A percentile compares a stretch with the other conserved stretches of the same genome.
Conservation (phyloP, 2,797 vertebrate genomes). For the Lepilemur ruficaudatus region DNA sequence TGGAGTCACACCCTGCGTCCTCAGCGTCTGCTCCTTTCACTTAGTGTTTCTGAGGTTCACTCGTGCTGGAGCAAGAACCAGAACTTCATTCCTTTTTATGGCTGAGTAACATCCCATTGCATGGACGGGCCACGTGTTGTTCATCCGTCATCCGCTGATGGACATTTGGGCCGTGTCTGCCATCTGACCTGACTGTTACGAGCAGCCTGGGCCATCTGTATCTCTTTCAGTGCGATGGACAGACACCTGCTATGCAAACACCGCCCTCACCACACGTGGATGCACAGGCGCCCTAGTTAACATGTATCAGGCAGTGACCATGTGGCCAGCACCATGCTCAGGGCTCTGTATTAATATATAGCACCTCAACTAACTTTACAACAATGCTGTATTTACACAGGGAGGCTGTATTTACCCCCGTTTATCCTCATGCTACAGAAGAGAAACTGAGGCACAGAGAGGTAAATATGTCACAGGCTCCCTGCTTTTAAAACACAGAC, state of each 20-base stretch:
- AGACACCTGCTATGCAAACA: not conserved
- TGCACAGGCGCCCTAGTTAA: not conserved
- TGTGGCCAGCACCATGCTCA: not conserved
- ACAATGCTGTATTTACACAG: rapidly evolving
- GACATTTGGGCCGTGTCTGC: not conserved
- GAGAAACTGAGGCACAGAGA: not conserved
- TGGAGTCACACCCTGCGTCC: rapidly evolving
- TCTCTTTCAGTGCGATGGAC: not conserved
- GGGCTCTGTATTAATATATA: not conserved
- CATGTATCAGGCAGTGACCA: too few species aligned
- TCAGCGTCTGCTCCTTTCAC: not conserved
- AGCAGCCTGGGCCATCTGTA: not conserved
- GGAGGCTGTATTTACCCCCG: not conserved
- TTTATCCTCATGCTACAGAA: not conserved
- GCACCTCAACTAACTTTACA: not conserved
- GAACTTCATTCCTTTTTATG: not conserved
- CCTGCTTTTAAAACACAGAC: not conserved
- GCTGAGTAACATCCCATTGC: not conserved
- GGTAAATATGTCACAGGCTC: not conserved
- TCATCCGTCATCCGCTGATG: not conserved
- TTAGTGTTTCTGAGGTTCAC: not conserved
- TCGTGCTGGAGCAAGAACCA: rapidly evolving
- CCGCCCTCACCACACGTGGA: rapidly evolving
- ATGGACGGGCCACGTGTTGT: rapidly evolving
- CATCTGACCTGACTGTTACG: not conserved